Conservation (phyloP, 2,888 invertebrate species). For the Syritta pipiens region DNA sequence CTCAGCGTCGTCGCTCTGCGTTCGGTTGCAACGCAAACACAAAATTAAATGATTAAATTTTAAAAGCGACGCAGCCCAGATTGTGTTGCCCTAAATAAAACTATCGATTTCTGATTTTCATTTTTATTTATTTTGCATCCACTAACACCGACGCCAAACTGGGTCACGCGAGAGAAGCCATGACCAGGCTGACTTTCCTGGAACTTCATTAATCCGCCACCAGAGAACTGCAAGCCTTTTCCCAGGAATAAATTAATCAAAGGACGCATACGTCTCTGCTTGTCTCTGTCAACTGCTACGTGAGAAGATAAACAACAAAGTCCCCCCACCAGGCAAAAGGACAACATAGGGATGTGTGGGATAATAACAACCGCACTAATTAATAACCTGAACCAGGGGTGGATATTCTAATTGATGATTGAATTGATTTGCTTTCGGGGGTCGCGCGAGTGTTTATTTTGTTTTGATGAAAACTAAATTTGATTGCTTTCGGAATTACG, state of each 20-base stretch:
- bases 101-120: conserved; percentile 3
- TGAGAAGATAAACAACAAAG: conserved; percentile 12
- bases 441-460: background rate
- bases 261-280: too few relatives aligned
- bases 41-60: background rate
- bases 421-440: too few relatives aligned
- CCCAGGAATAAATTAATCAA: conserved; percentile 21
- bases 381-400: background rate
- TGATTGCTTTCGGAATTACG: background rate
- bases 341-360: too few relatives aligned
- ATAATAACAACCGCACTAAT: conserved; percentile 4
- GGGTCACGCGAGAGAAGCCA: too few relatives aligned
- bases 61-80: background rate
- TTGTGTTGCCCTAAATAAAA: background rate
- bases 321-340: too few relatives aligned
- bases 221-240: background rate
- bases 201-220: background rate
- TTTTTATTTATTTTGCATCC: background rate
- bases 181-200: background rate
- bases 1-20: too few relatives aligned
- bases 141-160: background rate
- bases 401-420: background rate
- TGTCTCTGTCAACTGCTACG: conserved; percentile 25
- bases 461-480: background rate
- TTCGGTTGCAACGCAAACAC: background rate